Base-by-base conservation (phyloP, 2,888 invertebrate species). In the Bursaphelenchus okinawaensis region DNA sequence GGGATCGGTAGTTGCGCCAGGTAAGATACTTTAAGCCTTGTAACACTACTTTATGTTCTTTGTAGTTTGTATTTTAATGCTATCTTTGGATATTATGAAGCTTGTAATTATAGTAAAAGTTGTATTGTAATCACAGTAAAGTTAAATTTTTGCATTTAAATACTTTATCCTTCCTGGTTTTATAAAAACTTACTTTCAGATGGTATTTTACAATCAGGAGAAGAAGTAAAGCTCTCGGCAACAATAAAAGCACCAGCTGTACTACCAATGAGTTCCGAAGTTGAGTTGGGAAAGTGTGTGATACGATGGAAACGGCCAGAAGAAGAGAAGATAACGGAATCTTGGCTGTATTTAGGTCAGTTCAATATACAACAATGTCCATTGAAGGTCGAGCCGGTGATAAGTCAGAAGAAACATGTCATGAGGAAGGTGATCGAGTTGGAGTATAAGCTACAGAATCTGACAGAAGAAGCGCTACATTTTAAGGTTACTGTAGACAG, bases 401-500 rank as follows among this genome's bases (percentile, higher is more conserved):
- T 27, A 8, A 16, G 3, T 1, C 16, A 16, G 22, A 57, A 12
- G 22, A 24, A n/a, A 3, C 57, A 26, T 26, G 28, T 28, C 6
- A 57, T 57, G 57, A 31, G 60, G 4, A 31, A 59, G 19, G 19
- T 50, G 19, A 29, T 27, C 40, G 52, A 19, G 16, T 40, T 59
- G 22, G 60, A 59, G 20, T 59, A 59, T 24, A 22, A 22, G 20
- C 50, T 59, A 12, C 20, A 12, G 16, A 59, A 59, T 50, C 12
- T 59, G 52, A 59, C 24, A 31, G 52, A 50, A n/a, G 52, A 59
- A 26, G 20, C 2, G 24, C n/a, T 59, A 50, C 20, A 22, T 16
- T 20, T 59, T 4, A 59, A 59, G 19, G 52, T 52, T n/a, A 50
- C 31, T n/a, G 60, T 59, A 12, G 60, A 59, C n/a, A 22, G 60